Conservation (phyloP, 2,113 vertebrate species). For the Nothocercus julius region DNA sequence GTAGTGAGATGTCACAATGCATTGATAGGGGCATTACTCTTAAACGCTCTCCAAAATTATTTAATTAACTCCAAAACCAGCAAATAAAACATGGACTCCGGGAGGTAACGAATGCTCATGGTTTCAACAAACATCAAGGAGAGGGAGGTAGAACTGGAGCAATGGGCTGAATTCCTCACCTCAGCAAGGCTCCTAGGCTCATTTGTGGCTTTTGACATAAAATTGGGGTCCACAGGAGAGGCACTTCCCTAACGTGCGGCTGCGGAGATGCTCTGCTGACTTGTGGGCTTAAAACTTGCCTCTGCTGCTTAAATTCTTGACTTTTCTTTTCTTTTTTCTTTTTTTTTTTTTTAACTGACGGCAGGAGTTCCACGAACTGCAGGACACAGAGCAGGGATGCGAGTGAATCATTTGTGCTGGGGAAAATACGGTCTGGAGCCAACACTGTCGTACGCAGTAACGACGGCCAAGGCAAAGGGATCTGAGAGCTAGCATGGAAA, state of each 20-base stretch:
- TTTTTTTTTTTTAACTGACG: neutral
- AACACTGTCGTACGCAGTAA: neutral
- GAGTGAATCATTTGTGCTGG: neutral
- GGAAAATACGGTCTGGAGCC: neutral
- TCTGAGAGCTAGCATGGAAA: neutral
- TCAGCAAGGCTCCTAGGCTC: neutral
- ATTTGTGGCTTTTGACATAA: neutral
- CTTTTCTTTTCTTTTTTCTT: neutral
- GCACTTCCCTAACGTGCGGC: neutral
- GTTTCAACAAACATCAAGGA: neutral
- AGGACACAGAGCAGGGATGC: neutral
- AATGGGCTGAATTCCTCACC: neutral
- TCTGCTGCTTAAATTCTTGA: neutral
- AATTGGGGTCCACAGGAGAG: neutral
- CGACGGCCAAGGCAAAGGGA: fast-evolving
- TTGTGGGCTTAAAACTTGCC: neutral
- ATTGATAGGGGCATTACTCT: neutral
- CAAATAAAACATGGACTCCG: neutral
- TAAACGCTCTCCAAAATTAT: neutral
- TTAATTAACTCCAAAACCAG: neutral
- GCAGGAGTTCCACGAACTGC: neutral
- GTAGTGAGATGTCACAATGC: neutral
- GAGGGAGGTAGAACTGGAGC: fast-evolving
- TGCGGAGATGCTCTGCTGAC: neutral
- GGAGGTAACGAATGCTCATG: neutral